These are phyloP conservation scores for Clarias magur DNA, from an alignment of 2,113 vertebrate species.

Conservation along the genomic window DNA sequence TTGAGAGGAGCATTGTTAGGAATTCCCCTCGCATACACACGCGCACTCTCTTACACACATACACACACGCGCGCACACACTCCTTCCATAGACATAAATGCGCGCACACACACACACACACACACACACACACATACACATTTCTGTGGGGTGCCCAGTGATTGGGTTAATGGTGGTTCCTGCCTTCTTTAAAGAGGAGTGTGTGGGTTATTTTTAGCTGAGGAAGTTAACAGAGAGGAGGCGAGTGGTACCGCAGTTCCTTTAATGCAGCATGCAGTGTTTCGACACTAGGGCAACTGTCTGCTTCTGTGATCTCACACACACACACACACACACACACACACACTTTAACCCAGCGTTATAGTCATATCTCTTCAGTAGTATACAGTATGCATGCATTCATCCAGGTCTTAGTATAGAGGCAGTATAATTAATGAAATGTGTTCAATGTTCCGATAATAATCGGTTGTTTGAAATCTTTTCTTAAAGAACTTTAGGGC, in stretches of 20 bases:
- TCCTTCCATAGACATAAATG: not conserved
- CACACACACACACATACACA: constrained; percentile 34
- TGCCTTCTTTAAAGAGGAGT: constrained; percentile 73
- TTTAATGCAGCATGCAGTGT: constrained; percentile 13
- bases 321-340: not conserved
- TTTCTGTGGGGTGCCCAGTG: constrained; percentile 65
- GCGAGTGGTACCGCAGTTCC: constrained; percentile 22
- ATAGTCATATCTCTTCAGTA: not conserved
- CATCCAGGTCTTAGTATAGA: not conserved
- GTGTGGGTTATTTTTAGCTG: constrained; percentile 76
- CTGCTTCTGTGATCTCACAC: not conserved
- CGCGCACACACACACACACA: not conserved
- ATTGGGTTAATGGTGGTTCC: constrained; percentile 76
- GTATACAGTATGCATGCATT: not conserved
- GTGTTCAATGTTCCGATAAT: not conserved
- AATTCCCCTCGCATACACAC: constrained; percentile 15
- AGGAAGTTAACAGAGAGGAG: constrained; percentile 73
- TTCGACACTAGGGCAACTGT: constrained; percentile 6
- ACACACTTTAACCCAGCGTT: not conserved
- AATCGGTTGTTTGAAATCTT: not conserved
- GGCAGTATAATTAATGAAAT: too few species aligned
- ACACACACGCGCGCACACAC: not conserved
- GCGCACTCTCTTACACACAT: not conserved
- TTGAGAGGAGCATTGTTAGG: constrained; percentile 41
- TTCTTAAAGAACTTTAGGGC: not conserved